phyloP scores from a whole-genome alignment of 2,113 vertebrate genomes.

The Megaleporinus macrocephalus region DNA sequence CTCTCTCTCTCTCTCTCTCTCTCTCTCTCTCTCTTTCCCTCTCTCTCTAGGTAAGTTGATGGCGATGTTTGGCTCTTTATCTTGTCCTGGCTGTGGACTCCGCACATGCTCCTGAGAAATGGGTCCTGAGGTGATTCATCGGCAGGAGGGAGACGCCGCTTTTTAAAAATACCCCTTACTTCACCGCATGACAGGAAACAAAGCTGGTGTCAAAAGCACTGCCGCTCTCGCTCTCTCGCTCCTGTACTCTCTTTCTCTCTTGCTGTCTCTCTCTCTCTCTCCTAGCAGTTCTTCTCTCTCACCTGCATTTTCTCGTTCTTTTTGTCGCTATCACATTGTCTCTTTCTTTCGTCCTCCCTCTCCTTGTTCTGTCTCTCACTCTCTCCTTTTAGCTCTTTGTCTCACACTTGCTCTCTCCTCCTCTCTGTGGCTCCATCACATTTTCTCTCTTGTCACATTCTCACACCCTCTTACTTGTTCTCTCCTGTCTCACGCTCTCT shows the following conservation, averaged over 20 bases:
- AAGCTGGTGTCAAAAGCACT: constrained; percentile 54
- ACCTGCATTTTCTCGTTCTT: background rate
- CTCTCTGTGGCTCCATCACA: background rate
- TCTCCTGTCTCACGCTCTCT: background rate
- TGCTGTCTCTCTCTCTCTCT: background rate
- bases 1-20: constrained; percentile 51
- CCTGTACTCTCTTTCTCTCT: background rate
- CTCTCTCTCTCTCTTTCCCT: constrained; percentile 44
- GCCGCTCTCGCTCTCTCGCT: background rate
- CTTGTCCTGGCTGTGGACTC: constrained; percentile 51
- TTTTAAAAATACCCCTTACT: constrained; percentile 71
- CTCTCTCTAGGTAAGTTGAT: constrained; percentile 73
- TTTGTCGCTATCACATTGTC: background rate
- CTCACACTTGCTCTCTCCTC: background rate
- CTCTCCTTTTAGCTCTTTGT: background rate
- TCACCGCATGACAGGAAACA: constrained; percentile 66
- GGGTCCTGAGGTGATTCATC: constrained; percentile 70
- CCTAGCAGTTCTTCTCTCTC: background rate
- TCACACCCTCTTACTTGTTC: background rate
- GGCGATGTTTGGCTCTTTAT: constrained; percentile 56
- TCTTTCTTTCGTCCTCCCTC: background rate
- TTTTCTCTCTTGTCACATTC: too few relatives aligned
- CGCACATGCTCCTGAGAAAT: constrained; percentile 67
- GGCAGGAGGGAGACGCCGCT: constrained; percentile 49
- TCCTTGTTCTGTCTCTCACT: too few relatives aligned